Evolutionary conservation across 2,113 vertebrate species (phyloP), one percentile per base, ranked within the genome.

Genomic region (Hippocampus barbouri): DNA sequence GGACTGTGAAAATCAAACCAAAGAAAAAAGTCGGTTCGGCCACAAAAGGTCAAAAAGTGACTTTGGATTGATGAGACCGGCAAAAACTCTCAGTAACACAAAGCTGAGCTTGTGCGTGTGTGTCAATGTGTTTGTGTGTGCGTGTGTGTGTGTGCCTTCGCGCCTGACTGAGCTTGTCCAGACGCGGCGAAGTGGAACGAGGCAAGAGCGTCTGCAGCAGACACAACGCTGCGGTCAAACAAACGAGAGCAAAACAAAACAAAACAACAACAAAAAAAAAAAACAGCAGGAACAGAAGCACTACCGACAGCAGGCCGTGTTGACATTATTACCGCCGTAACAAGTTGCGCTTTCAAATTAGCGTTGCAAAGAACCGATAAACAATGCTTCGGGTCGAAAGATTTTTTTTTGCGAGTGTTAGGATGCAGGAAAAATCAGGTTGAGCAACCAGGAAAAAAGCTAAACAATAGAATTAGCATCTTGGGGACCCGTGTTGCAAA

Each of bases 181-280:
- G 51, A 71, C 56, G 25, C 72, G 57, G 68, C 74, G 73, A 76
- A 79, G 77, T 75, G 73, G 73, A 82, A 80, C 63, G 57, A 73
- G 41, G 67, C 66, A 54, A 68, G 65, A 63, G 76, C 69, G 56
- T 71, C 49, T 38, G 67, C 34, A 81, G 71, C 73, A 43, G 70
- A 76, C 69, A 25, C 69, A 73, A 68, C 57, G 8, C 41, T 25
- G 2, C 66, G 11, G 66, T 30, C 18, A 23, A 61, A 20, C 63
- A 34, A 70, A 51, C 47, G 47, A 51, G 34, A 5, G 5, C 34
- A 38, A 38, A 51, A 6, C 43, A 45, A 45, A 45, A 51, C 14
- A 49, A 15, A 49, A 49, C 47, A 49, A 18, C 47, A 7, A 7
- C 15, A 51, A 51, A 2, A 34, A 34, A 4, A 38, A 38, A 51